Base-by-base conservation (phyloP, 2,888 invertebrate species). In the Eristalis pertinax region DNA sequence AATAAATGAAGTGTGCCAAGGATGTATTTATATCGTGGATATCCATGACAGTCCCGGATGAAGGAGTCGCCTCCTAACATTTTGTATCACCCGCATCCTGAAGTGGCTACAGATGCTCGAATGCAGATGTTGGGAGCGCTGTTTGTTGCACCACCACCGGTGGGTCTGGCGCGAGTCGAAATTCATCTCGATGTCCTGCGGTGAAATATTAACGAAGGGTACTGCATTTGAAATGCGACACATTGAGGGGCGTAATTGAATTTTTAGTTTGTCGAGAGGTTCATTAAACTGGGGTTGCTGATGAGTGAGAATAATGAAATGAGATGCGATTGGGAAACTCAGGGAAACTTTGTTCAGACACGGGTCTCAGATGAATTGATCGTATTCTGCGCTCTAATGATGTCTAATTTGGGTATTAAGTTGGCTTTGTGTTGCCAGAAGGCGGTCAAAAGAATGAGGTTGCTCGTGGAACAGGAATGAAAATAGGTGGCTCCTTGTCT, bases 21-120 rank as follows among this genome's bases (percentile, higher is more conserved):
- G 50, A 50, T 50, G 50, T 50, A 50, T 19, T 19, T 50, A 19
- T 50, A 19, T 50, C 50, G 50, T 19, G 19, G 43, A n/a, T 41
- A 41, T 43, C 43, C n/a, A 1, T 43, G 43, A 43, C 43, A 43
- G 8, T 50, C 50, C 50, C 50, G 50, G 50, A 19, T 19, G 50
- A 8, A 50, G 50, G 50, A 1, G 19, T 5, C 50, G 50, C 19
- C 1, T n/a, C 2, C 19, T 19, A 50, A 50, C 50, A 19, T 11
- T n/a, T 64, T 64, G n/a, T 64, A 64, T 64, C 64, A 64, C 64
- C 64, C 64, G 64, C 64, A 64, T 64, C 29, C 19, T 35, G 29
- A 35, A 22, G 64, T n/a, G 29, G 4, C 64, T 35, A 64, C 64
- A 64, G 64, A 64, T 64, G 64, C 64, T 64, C 64, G 64, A 19